Evolutionary conservation across 2,888 invertebrate species (phyloP), one percentile per base, ranked within the genome.

Genomic region (Digitonthophagus gazella): DNA sequence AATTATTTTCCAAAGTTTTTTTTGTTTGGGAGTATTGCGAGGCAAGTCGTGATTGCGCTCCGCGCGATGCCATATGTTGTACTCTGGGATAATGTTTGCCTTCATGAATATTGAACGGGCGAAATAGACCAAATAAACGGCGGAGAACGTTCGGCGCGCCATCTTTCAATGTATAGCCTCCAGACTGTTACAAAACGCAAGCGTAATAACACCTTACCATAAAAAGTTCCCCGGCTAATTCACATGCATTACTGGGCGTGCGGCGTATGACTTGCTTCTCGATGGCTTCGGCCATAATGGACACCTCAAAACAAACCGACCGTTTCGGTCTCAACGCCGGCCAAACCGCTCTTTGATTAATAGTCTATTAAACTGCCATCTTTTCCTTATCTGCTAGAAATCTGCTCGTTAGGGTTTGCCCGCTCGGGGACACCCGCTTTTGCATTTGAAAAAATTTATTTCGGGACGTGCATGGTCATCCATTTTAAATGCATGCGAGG

Each of bases 201-300:
- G 28, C 28, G 28, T 61, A 61, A 61, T 61, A 20, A 61, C 20
- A 61, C 61, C 19, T 61, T 61, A 61, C 61, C 61, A 61, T 61
- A 61, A 61, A 61, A 61, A 61, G 61, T 61, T 14, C n/a, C 58
- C 15, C 58, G 15, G 58, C 58, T 18, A 18, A 58, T 58, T 58
- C 58, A 58, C 58, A 58, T 58, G 58, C 58, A 58, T 58, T 18
- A 18, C 61, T 19, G 61, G 61, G 61, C 20, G 19, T 61, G 61
- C 61, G 61, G 61, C 20, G 18, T 61, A 61, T 61, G 61, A 44
- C 28, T 44, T 44, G 28, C 28, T 44, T 44, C 28, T 44, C 16
- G 61, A 61, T 20, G 61, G 20, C 61, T 18, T 19, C 61, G n/a
- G 61, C 61, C 61, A 61, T 61, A 61, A 61, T 61, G 61, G 61